Evolutionary conservation across 2,888 invertebrate genomes (phyloP), one percentile per base, ranked within the genome.

Genomic region (Eristalis tenax): DNA sequence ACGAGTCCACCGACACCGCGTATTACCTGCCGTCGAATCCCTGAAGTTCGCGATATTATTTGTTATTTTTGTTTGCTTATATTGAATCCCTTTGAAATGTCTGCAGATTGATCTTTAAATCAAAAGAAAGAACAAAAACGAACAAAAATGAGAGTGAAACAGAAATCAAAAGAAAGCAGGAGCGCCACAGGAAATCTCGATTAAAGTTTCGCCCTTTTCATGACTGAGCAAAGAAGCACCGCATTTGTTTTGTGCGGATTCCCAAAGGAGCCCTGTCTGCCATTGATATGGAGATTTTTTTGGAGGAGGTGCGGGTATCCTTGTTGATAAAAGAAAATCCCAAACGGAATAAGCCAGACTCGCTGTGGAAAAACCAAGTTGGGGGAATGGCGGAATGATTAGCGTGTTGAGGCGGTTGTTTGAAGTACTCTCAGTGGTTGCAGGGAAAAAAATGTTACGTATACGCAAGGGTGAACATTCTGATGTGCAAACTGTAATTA

Each of bases 11-110:
- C 26, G 15, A 22, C 43, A 38, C 15, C 15, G 68, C 79, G 76
- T 1, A 80, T 86, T 76, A 87, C 87, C 87, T 87, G 83, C 76
- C 79, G 87, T 75, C 87, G 65, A 83, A 65, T 66, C 10, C 86
- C 87, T 87, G 83, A 69, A 76, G 87, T 59, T 61, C 76, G 38
- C 78, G 75, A 13, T 38, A 32, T 63, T 10, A 15, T 78, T 65
- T 63, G 26, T 32, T 38, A 35, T 56, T 66, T 71, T 5, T 38
- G 43, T 61, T 73, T 38, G 57, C 61, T 66, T 70, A 5, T 38
- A 57, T 61, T 69, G 15, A 71, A n/a, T 75, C 38, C 40, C 26
- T n/a, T 38, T 38, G 43, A 26, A 32, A 50, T 82, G 75, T 75
- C 71, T 79, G 63, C 22, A 71, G 35, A 83, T 70, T 63, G 56